phyloP scores from a whole-genome alignment of 2,113 vertebrate species.

The Oceanodroma tethys region DNA sequence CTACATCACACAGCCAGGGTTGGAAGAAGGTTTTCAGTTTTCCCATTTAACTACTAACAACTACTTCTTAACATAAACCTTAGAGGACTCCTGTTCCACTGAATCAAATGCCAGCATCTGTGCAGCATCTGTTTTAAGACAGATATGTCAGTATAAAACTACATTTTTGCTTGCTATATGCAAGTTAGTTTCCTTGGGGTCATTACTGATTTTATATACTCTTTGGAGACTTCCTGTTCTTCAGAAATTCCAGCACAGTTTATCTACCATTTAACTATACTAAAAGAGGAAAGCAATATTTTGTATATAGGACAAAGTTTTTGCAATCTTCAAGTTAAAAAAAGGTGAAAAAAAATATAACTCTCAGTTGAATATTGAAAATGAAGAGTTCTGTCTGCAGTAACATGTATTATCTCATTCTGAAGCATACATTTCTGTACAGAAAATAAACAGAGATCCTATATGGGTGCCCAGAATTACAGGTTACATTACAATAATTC shows the following conservation, averaged over 20 bases:
- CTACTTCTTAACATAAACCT: not conserved
- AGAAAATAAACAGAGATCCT: not conserved
- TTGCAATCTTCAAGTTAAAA: not conserved
- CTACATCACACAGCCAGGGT: not conserved
- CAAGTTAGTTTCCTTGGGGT: not conserved
- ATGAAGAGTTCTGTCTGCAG: not conserved
- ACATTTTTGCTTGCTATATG: slow-evolving; percentile 1
- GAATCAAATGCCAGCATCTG: not conserved
- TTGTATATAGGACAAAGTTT: not conserved
- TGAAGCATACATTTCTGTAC: not conserved
- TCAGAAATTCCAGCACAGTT: not conserved
- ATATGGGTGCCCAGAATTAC: not conserved
- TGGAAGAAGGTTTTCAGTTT: not conserved
- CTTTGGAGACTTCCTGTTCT: not conserved
- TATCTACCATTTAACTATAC: not conserved
- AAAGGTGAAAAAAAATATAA: not conserved
- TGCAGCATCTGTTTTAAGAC: not conserved
- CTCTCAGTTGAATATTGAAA: not conserved
- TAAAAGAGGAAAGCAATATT: not conserved
- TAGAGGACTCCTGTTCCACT: not conserved
- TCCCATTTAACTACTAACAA: not conserved
- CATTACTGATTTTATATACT: slow-evolving; percentile 14
- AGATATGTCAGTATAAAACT: not conserved
- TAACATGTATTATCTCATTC: not conserved
- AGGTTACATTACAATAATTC: not conserved